phyloP scores from a whole-genome alignment of 2,113 vertebrate genomes.

The Cavia aperea region DNA sequence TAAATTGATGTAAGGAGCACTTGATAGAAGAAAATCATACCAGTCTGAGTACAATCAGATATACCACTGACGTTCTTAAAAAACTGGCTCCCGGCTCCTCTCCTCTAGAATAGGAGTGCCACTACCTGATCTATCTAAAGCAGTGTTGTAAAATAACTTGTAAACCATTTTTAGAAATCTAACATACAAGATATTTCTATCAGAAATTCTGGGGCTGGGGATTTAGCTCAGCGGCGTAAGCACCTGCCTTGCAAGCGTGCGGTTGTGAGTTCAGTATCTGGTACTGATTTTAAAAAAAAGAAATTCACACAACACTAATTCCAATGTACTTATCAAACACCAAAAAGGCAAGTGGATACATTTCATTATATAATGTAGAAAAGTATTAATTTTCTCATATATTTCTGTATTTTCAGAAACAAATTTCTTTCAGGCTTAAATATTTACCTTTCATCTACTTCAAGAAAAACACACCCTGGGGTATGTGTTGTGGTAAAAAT shows the following conservation, averaged over 20 bases:
- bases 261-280: no score
- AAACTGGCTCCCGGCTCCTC: not conserved
- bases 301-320: constrained; percentile 26
- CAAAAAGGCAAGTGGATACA: not conserved
- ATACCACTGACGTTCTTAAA: accelerated
- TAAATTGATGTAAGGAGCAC: not conserved
- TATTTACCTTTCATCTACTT: constrained; percentile 88
- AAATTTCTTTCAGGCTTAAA: constrained; percentile 9
- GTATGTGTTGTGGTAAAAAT: constrained; percentile 94
- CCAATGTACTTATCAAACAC: not conserved
- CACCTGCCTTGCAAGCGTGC: no score
- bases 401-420: not conserved
- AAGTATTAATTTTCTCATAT: not conserved
- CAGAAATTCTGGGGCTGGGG: not conserved
- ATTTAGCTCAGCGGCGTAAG: no score
- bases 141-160: not conserved
- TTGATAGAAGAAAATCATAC: not conserved
- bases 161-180: not conserved
- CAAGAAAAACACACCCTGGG: constrained; percentile 89
- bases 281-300: not conserved
- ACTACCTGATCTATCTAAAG: not conserved
- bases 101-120: not conserved
- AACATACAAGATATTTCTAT: not conserved
- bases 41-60: not conserved
- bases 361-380: not conserved